Base-by-base conservation (phyloP, 2,888 invertebrate genomes). In the Scaptomyza flava region DNA sequence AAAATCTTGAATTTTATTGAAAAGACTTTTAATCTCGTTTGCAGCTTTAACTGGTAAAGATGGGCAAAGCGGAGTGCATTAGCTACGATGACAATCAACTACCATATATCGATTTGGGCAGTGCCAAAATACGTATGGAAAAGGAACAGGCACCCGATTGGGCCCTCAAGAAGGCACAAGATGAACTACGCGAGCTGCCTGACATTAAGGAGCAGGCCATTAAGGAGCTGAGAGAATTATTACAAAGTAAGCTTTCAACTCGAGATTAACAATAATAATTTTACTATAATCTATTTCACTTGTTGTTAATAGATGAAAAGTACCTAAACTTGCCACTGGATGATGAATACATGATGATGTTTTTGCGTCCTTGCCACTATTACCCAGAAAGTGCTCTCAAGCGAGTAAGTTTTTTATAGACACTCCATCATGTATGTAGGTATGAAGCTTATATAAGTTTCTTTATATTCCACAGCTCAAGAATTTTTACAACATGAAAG, bases 321-420 rank as follows among this genome's bases (percentile, higher is more conserved):
- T 91, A 93, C 36, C 91, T 96, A 1, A 90, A 93, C 34, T 91
- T 96, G 54, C 96, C 96, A 0, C 79, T 93, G n/a, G 94, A 95
- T 53, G 96, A 96, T 81, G 94, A 94, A 3, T 97, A 94, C 86
- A 93, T 97, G 47, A 91, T 94, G 65, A 95, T 96, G 91, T 98
- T 97, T 89, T 92, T 98, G 47, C 93, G 98, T 64, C 97, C 97
- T 0, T 95, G 96, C 88, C 97, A 97, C 92, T 98, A 95, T 92
- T 96, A 98, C 89, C 94, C 96, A 0, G 95, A 96, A 53, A 95
- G 96, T 79, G 95, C 97, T 3, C 95, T 96, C 72, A 94, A 94
- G 91, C 93, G 96, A 91, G 96, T 96, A 93, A 92, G 93, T 87
- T 46, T n/a, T 14, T 2, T 7, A 1, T 7, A 23, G 20, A 31